Conservation (phyloP, 2,113 vertebrate species). For the Thunnus thynnus region DNA sequence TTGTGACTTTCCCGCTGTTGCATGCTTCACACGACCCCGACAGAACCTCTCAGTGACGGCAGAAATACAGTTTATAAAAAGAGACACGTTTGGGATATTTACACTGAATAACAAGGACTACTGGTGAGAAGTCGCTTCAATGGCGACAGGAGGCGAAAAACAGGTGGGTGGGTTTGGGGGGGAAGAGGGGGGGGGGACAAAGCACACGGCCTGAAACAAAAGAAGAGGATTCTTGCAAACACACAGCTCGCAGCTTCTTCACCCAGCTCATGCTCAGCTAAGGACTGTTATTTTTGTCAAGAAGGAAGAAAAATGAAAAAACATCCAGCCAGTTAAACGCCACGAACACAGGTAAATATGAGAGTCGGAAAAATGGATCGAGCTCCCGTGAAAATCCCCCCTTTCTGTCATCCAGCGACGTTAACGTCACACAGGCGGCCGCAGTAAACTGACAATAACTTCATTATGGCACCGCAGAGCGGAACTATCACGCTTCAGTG, state of each 20-base stretch:
- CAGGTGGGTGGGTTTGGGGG: not conserved
- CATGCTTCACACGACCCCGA: constrained; percentile 66
- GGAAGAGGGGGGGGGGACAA: not conserved
- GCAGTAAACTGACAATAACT: not conserved
- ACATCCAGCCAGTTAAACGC: constrained; percentile 29
- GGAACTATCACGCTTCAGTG: not conserved
- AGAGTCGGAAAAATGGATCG: constrained; percentile 42
- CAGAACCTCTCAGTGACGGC: constrained; percentile 36
- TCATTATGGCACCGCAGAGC: not conserved
- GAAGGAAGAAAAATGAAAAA: constrained; percentile 8
- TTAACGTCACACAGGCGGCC: not conserved
- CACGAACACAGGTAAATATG: constrained; percentile 52
- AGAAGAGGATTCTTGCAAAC: constrained; percentile 34
- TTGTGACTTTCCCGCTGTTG: constrained; percentile 47
- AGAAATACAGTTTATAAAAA: constrained; percentile 63
- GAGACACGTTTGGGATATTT: constrained; percentile 68
- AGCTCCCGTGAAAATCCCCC: not conserved
- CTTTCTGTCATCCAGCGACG: not conserved
- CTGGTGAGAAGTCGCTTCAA: constrained; percentile 44
- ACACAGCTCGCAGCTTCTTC: constrained; percentile 41
- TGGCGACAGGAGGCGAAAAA: constrained; percentile 10
- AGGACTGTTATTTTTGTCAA: constrained; percentile 22
- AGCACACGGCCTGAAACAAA: constrained; percentile 47
- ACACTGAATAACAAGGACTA: constrained; percentile 71
- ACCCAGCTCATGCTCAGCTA: constrained; percentile 56